Percentiles rank a stretch among this genome's conserved stretches.
Conservation (phyloP, 1,140 invertebrate genomes). For the Aphis gossypii region DNA sequence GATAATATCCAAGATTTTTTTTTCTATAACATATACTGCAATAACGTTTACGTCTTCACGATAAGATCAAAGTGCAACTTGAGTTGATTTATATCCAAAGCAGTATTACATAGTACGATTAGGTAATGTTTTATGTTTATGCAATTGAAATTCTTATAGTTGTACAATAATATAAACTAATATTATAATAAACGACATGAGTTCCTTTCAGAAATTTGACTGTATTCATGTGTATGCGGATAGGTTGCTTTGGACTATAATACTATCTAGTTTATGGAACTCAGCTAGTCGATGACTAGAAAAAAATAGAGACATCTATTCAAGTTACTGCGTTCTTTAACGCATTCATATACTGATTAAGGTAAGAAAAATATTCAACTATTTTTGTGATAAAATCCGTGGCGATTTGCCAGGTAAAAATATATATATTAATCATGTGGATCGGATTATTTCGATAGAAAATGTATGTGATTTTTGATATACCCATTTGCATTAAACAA, state of each 20-base stretch:
- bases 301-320: neutral
- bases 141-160: neutral
- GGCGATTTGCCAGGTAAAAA: neutral
- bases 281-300: neutral
- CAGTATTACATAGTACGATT: neutral
- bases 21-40: neutral
- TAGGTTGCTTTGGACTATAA: neutral
- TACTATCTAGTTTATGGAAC: neutral
- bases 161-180: neutral
- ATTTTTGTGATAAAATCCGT: neutral
- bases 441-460: neutral
- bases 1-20: neutral
- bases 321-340: neutral
- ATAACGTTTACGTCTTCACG: neutral
- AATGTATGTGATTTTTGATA: neutral
- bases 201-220: neutral
- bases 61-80: slow-evolving; percentile 19
- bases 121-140: slow-evolving; percentile 45
- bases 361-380: neutral
- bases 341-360: neutral
- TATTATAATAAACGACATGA: neutral
- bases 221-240: neutral
- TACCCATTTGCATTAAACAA: neutral
- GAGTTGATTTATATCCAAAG: neutral
- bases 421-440: neutral